Evolutionary conservation across 1,140 invertebrate genomes (phyloP).

Genomic region (Sipha flava): DNA sequence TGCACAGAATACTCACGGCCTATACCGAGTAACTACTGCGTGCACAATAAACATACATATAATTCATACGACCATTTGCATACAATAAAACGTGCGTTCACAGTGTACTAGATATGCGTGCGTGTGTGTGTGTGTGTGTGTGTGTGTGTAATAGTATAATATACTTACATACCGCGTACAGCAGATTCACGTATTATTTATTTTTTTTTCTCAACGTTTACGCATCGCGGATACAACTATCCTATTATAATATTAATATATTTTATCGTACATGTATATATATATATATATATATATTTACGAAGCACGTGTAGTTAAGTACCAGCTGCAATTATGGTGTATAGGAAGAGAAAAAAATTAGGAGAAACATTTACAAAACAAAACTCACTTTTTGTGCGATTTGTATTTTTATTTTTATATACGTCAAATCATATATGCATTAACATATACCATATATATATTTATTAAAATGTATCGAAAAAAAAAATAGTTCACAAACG

Average conservation of each 20-base stretch:
- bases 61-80: constrained; percentile 1
- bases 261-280: too few species aligned
- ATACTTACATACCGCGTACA: too few species aligned
- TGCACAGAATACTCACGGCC: background rate
- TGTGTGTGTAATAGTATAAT: too few species aligned
- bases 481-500: background rate
- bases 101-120: background rate
- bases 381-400: background rate
- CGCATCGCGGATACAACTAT: background rate
- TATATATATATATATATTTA: too few species aligned
- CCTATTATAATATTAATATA: too few species aligned
- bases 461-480: background rate
- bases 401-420: background rate
- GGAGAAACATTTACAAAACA: background rate
- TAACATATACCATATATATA: background rate
- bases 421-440: too few species aligned
- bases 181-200: too few species aligned
- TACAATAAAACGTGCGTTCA: constrained; percentile 15
- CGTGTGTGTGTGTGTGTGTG: too few species aligned
- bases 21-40: background rate
- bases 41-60: background rate
- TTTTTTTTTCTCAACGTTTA: background rate
- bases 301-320: too few species aligned
- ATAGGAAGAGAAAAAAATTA: background rate
- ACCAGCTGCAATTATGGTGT: too few species aligned